Evolutionary conservation across 1,140 invertebrate genomes (phyloP).

Genomic region (Drosophila leontia): DNA sequence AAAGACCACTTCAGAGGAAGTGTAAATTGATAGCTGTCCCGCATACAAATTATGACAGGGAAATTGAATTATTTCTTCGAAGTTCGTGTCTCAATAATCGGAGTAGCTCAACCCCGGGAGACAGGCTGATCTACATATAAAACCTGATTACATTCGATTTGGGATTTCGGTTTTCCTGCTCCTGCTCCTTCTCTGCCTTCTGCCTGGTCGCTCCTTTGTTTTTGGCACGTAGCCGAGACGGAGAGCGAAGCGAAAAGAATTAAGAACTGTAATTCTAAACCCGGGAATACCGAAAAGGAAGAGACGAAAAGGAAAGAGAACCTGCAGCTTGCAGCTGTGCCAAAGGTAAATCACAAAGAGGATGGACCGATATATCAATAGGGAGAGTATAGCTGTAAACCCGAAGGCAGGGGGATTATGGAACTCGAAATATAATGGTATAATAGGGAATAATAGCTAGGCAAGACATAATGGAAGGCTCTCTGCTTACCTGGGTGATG

Average conservation of each 20-base stretch:
- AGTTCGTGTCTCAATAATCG: conserved; percentile 21
- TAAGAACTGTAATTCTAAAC: conserved; percentile 63
- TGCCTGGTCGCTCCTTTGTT: conserved; percentile 37
- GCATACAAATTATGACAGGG: conserved; percentile 40
- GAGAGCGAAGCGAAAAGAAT: conserved; percentile 6
- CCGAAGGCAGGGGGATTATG: conserved; percentile 37
- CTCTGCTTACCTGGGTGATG: conserved; percentile 92
- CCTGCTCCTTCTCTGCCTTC: neutral
- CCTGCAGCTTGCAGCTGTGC: conserved; percentile 56
- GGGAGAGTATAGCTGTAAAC: conserved; percentile 59
- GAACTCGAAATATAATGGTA: conserved; percentile 11
- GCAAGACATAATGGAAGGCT: conserved; percentile 17
- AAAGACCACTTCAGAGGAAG: neutral
- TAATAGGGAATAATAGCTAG: conserved; percentile 9
- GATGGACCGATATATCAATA: conserved; percentile 31
- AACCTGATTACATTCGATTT: conserved; percentile 46
- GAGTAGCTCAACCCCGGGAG: conserved; percentile 9
- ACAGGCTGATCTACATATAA: conserved; percentile 42
- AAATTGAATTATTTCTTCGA: neutral
- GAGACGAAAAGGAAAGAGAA: conserved; percentile 17
- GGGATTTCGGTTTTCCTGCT: conserved; percentile 7
- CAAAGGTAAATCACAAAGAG: conserved; percentile 48
- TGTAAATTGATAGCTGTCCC: conserved; percentile 29
- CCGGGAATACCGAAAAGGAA: conserved; percentile 19
- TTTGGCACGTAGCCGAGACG: conserved; percentile 46